phyloP scores from a whole-genome alignment of 1,140 invertebrate genomes.

The Macrobrachium rosenbergii region DNA sequence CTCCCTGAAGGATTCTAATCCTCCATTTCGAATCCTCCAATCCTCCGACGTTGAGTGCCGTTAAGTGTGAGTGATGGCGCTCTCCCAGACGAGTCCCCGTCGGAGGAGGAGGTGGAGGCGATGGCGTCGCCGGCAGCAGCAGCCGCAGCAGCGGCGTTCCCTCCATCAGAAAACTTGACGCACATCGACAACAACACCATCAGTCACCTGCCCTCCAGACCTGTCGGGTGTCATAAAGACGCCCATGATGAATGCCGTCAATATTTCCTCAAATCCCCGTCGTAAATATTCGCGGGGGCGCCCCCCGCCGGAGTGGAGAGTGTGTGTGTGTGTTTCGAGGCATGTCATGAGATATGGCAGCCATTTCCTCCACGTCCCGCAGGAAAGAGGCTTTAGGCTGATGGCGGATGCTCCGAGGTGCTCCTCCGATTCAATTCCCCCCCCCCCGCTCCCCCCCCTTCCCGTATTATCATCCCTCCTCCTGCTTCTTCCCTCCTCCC shows the following conservation, averaged over 20 bases:
- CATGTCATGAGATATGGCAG: constrained; percentile 55
- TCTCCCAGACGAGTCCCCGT: too few relatives aligned
- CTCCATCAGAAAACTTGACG: constrained; percentile 57
- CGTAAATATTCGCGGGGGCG: constrained; percentile 49
- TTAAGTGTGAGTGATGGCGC: too few relatives aligned
- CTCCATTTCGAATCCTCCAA: too few relatives aligned
- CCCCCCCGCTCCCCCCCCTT: not conserved
- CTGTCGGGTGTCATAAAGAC: constrained; percentile 62
- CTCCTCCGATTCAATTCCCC: not conserved
- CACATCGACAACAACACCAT: constrained; percentile 56
- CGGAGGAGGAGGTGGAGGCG: too few relatives aligned
- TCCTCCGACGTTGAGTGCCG: too few relatives aligned
- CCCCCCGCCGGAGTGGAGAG: not conserved
- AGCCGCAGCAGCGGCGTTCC: not conserved
- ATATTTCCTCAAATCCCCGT: constrained; percentile 58
- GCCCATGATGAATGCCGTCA: constrained; percentile 46
- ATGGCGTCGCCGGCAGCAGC: too few relatives aligned
- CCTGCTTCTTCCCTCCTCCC: too few relatives aligned
- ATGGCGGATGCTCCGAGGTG: not conserved
- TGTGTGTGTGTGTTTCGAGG: constrained; percentile 29
- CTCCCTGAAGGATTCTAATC: not conserved
- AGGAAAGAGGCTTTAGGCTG: constrained; percentile 44
- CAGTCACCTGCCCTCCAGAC: constrained; percentile 41
- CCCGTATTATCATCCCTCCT: not conserved
- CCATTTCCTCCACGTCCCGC: constrained; percentile 43